Evolutionary conservation across 2,888 invertebrate species (phyloP).

Genomic region (Pseudoips prasinana): DNA sequence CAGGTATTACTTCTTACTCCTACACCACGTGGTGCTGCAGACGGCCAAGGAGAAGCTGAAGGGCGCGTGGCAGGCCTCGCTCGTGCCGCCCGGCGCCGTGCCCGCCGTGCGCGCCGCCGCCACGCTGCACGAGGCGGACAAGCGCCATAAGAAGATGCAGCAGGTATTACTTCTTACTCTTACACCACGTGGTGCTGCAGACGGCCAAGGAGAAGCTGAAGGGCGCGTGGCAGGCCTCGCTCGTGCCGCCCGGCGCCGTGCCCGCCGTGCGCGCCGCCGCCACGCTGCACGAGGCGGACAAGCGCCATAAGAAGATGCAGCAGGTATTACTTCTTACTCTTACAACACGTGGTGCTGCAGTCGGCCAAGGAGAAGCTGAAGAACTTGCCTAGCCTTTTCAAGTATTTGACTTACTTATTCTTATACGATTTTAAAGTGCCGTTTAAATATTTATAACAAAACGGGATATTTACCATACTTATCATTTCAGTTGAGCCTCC

Average conservation of each 20-base stretch:
- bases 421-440: too few species aligned
- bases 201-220: neutral
- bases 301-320: too few species aligned
- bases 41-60: slow-evolving; percentile 56
- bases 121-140: slow-evolving; percentile 32
- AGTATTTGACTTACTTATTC: too few species aligned
- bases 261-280: slow-evolving; percentile 10
- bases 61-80: slow-evolving; percentile 87
- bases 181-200: neutral
- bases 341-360: neutral
- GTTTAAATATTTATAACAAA: too few species aligned
- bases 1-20: too few species aligned
- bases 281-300: slow-evolving; percentile 8
- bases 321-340: too few species aligned
- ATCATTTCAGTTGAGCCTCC: too few species aligned
- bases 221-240: slow-evolving; percentile 3
- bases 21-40: neutral
- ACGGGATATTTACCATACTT: too few species aligned
- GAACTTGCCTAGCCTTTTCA: too few species aligned
- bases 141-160: slow-evolving; percentile 4
- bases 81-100: slow-evolving; percentile 77
- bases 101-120: slow-evolving; percentile 61
- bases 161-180: neutral
- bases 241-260: too few species aligned
- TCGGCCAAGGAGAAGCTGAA: slow-evolving; percentile 1